These are phyloP conservation scores for Menidia beryllina DNA, from an alignment of 2,113 vertebrate genomes.

Conservation along the genomic window DNA sequence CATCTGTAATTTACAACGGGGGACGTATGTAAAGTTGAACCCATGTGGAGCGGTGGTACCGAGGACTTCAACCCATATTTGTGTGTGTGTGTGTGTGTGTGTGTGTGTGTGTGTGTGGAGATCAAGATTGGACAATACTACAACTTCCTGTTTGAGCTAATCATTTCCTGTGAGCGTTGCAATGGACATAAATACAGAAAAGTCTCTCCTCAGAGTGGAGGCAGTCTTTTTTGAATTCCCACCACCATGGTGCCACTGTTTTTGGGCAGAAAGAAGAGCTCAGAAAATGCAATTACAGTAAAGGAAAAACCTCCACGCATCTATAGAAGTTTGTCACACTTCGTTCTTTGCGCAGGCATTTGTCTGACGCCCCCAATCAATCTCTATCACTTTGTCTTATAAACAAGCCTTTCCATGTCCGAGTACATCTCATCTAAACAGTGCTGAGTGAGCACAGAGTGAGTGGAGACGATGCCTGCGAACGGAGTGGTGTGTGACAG, in stretches of 20 bases:
- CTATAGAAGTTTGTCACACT: conserved; percentile 46
- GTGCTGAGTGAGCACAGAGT: conserved; percentile 67
- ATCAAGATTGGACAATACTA: conserved; percentile 62
- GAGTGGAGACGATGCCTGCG: conserved; percentile 60
- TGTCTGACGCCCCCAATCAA: conserved; percentile 59
- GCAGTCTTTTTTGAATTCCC: conserved; percentile 12
- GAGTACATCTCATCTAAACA: conserved; percentile 78
- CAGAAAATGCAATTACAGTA: neutral
- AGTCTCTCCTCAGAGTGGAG: conserved; percentile 32
- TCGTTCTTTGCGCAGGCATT: conserved; percentile 38
- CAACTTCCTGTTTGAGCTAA: conserved; percentile 67
- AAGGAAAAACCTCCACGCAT: conserved; percentile 22
- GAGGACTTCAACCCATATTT: conserved; percentile 6
- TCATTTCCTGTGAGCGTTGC: conserved; percentile 56
- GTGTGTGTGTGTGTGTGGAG: too few species aligned
- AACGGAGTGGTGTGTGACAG: conserved; percentile 57
- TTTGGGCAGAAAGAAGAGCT: neutral
- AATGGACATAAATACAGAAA: conserved; percentile 50
- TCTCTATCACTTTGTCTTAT: conserved; percentile 75
- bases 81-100: too few species aligned
- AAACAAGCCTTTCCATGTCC: conserved; percentile 79
- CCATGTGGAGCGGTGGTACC: conserved; percentile 4
- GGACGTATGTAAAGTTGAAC: conserved; percentile 17
- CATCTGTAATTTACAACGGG: conserved; percentile 39
- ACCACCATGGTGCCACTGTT: neutral